A percentile compares a stretch with the other conserved stretches of the same genome.
These are phyloP conservation scores for Hemithea aestivaria DNA, from an alignment of 2,888 invertebrate species.

Conservation along the genomic window DNA sequence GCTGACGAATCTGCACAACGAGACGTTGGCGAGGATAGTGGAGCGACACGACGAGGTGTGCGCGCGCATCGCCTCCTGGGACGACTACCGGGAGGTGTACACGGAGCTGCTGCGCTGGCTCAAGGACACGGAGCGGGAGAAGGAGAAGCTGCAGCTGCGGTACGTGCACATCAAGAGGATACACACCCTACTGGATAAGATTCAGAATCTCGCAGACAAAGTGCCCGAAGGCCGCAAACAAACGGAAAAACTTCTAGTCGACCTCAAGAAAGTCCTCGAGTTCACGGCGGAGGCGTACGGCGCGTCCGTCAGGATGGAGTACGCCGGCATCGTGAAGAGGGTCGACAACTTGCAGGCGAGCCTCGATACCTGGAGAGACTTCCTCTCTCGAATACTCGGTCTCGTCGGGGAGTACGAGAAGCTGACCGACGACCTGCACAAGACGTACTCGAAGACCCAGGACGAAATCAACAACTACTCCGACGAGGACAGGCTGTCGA, in stretches of 20 bases:
- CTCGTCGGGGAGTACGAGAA: slow-evolving; percentile 82
- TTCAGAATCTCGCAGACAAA: slow-evolving; percentile 83
- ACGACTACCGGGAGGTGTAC: slow-evolving; percentile 85
- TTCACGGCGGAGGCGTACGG: slow-evolving; percentile 88
- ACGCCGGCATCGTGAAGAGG: slow-evolving; percentile 86
- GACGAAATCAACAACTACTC: slow-evolving; percentile 78
- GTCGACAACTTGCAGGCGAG: slow-evolving; percentile 89
- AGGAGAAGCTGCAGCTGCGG: slow-evolving; percentile 86
- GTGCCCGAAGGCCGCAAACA: slow-evolving; percentile 84
- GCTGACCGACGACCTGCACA: slow-evolving; percentile 79
- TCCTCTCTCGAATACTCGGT: slow-evolving; percentile 82
- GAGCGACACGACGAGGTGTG: slow-evolving; percentile 88
- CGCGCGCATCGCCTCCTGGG: slow-evolving; percentile 86
- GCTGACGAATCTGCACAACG: slow-evolving; percentile 89
- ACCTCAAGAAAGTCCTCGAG: slow-evolving; percentile 82
- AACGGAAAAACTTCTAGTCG: slow-evolving; percentile 79
- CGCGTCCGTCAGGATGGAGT: slow-evolving; percentile 89
- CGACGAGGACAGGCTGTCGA: slow-evolving; percentile 76
- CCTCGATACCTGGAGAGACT: slow-evolving; percentile 89
- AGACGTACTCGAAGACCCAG: slow-evolving; percentile 82
- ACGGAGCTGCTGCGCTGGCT: slow-evolving; percentile 87
- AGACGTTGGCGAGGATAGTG: slow-evolving; percentile 87
- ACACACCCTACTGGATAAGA: slow-evolving; percentile 83
- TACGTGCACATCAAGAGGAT: slow-evolving; percentile 89
- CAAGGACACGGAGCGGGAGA: slow-evolving; percentile 88